Conservation (phyloP, 2,888 invertebrate species). For the Nomada flava region DNA sequence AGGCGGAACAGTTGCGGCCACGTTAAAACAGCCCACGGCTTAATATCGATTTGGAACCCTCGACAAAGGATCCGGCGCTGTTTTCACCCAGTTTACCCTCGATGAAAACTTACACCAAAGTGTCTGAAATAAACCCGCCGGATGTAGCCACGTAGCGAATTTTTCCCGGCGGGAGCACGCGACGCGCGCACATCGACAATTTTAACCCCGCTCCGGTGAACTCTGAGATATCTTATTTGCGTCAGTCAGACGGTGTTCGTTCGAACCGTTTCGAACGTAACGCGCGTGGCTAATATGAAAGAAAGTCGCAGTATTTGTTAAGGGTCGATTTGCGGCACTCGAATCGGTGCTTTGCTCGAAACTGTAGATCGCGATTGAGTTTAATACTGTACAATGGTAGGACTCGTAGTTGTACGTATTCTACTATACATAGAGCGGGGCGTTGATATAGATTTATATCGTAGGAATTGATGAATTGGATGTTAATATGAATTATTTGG, state of each 20-base stretch:
- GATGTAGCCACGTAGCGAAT: slow-evolving; percentile 14
- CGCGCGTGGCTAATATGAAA: too few species aligned
- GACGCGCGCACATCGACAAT: not conserved
- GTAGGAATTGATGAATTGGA: too few species aligned
- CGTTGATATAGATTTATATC: too few species aligned
- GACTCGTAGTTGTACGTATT: too few species aligned
- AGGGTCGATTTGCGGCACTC: too few species aligned
- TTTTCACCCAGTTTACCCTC: slow-evolving; percentile 48
- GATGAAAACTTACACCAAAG: slow-evolving; percentile 51
- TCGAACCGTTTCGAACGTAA: not conserved
- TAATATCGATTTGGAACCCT: slow-evolving; percentile 62
- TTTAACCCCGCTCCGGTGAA: not conserved
- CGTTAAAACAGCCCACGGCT: slow-evolving; percentile 58
- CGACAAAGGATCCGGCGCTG: slow-evolving; percentile 56
- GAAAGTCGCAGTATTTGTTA: too few species aligned
- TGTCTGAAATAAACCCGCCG: slow-evolving; percentile 41
- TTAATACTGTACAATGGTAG: too few species aligned
- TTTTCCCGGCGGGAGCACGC: not conserved
- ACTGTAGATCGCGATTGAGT: too few species aligned
- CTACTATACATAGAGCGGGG: too few species aligned
- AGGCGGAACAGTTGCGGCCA: slow-evolving; percentile 36
- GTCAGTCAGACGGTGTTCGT: not conserved
- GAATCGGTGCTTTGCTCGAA: too few species aligned
- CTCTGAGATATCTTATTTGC: not conserved
- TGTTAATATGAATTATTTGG: too few species aligned